Evolutionary conservation across 2,113 vertebrate genomes (phyloP), one percentile per base, ranked within the genome.

Genomic region (Pleuronectes platessa): DNA sequence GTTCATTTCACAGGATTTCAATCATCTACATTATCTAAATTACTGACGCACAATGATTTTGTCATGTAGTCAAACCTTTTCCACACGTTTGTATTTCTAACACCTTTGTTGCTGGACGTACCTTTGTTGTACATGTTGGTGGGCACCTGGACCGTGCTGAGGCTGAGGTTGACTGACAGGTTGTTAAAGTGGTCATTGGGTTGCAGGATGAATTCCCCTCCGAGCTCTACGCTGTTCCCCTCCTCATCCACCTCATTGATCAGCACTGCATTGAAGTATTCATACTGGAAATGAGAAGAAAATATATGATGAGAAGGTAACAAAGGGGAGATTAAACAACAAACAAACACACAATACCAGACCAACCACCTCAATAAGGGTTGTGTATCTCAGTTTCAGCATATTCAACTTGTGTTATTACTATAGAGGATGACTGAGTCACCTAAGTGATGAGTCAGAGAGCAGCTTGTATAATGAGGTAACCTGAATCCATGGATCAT

Each of bases 171-270:
- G 83, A 99, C 98, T 14, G 98, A 98, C 85, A 99, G 89, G 82
- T 99, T 98, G 92, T 99, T 99, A 90, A 99, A 99, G 92, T 99
- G 98, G 81, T 99, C 98, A 18, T 98, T 98, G 26, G 98, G 98
- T 69, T 98, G 96, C 79, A 99, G 93, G 84, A 98, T 93, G 86
- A 99, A 99, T 75, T 99, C 96, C 82, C 97, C 97, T 4, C 98
- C 98, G 65, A 99, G 91, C 81, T 99, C 98, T 64, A 98, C 88
- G 10, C 94, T 97, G 67, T 97, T 96, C 17, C 97, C 98, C 7
- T 96, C 96, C 78, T 99, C 96, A 86, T 99, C 95, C 70, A 95
- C 92, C 85, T 99, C 97, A 54, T 99, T 99, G 82, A 99, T 99
- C 78, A 99, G 93, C 69, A 99, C 97, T 0, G 98, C 98, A 74